A percentile compares a stretch with the other conserved stretches of the same genome.
These are phyloP conservation scores for Beaufortia kweichowensis DNA, from an alignment of 2,113 vertebrate genomes.

Conservation along the genomic window DNA sequence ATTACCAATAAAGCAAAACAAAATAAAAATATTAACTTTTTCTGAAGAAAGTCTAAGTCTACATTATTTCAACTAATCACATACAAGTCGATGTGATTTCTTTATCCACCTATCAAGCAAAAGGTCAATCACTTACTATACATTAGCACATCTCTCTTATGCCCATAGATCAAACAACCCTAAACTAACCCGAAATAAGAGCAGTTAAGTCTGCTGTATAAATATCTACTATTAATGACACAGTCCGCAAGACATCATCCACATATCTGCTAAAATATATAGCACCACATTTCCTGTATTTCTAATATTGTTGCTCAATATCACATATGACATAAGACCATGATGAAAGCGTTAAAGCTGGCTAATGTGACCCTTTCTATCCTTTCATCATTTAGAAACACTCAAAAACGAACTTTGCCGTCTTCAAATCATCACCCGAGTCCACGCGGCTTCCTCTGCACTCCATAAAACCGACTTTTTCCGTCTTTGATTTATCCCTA, in stretches of 20 bases:
- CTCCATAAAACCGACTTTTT: slow-evolving; percentile 24
- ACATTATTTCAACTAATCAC: too few species aligned
- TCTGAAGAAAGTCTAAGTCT: not conserved
- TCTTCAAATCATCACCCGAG: not conserved
- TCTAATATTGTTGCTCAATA: not conserved
- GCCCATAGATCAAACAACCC: too few species aligned
- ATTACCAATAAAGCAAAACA: not conserved
- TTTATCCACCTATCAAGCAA: too few species aligned
- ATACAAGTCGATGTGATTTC: too few species aligned
- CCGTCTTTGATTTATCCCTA: slow-evolving; percentile 39
- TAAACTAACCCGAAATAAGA: too few species aligned
- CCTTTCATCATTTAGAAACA: slow-evolving; percentile 1
- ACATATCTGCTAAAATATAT: not conserved
- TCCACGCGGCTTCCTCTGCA: not conserved
- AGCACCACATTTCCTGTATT: not conserved
- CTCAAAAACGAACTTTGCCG: slow-evolving; percentile 1
- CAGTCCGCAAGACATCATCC: not conserved
- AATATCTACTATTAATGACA: too few species aligned
- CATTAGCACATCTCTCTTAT: too few species aligned
- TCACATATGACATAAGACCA: slow-evolving; percentile 7
- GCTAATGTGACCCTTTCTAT: slow-evolving; percentile 9
- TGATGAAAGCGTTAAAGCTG: not conserved
- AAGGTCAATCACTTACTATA: too few species aligned
- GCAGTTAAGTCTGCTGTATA: too few species aligned
- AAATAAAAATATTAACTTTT: not conserved